A percentile compares a stretch with the other conserved stretches of the same genome.
Conservation (phyloP, 2,797 vertebrate species). For the Tenualosa ilisha region DNA sequence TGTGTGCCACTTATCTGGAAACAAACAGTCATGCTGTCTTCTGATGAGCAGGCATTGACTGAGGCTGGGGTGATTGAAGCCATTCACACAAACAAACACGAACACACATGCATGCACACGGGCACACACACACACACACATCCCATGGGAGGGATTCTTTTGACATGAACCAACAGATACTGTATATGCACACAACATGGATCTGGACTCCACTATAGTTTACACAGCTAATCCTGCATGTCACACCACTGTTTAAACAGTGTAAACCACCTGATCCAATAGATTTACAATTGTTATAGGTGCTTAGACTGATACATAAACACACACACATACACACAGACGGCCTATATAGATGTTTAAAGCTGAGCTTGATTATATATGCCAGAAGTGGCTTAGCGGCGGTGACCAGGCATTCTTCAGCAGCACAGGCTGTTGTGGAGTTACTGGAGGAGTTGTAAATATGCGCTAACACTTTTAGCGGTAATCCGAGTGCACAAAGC, state of each 20-base stretch:
- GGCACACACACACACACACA: background rate
- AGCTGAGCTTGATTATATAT: constrained; percentile 75
- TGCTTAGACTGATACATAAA: constrained; percentile 47
- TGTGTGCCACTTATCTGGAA: constrained; percentile 15
- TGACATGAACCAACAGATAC: constrained; percentile 12
- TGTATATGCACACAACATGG: background rate
- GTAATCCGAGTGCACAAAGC: constrained; percentile 80
- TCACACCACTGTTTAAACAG: constrained; percentile 64
- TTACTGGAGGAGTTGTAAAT: constrained; percentile 80
- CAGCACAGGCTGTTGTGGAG: constrained; percentile 75
- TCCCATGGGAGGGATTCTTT: constrained; percentile 15
- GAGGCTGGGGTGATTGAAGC: background rate
- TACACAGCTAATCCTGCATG: constrained; percentile 72
- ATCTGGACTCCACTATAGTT: constrained; percentile 45
- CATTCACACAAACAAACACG: constrained; percentile 1
- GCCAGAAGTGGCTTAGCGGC: constrained; percentile 77
- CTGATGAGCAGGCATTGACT: constrained; percentile 9
- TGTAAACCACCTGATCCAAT: constrained; percentile 48
- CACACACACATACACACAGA: constrained; percentile 52
- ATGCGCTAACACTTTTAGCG: constrained; percentile 78
- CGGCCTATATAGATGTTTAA: constrained; percentile 56
- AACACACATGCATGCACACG: background rate
- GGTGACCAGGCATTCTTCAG: constrained; percentile 67
- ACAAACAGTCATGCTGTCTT: constrained; percentile 3
- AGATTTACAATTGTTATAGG: constrained; percentile 53